Base-by-base conservation (phyloP, 1,140 invertebrate genomes). In the Drosophila pallidifrons region DNA sequence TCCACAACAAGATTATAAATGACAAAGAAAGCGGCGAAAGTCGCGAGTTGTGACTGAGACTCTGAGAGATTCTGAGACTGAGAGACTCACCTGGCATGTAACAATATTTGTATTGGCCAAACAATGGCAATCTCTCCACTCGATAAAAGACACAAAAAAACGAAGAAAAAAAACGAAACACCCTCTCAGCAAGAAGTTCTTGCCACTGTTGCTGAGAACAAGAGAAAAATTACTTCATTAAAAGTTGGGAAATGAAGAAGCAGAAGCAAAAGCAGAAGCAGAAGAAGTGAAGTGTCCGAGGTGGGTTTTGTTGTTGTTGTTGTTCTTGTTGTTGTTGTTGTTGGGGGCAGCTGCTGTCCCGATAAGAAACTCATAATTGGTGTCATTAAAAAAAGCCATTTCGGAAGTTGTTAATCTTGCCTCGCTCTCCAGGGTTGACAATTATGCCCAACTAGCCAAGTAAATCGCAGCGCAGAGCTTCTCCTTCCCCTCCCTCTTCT, bases 321-420 rank as follows among this genome's bases (percentile, higher is more conserved):
- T n/a, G n/a, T n/a, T n/a, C n/a, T n/a, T n/a, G 35, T 38, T 20
- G 46, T 7, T 47, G 6, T 54, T 25, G n/a, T 30, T 52, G 30
- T 46, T 30, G 57, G 43, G 45, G 43, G 45, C 85, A 80, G 85
- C 70, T 89, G 80, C 74, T 80, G 77, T 58, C 41, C 70, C 74
- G 83, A 88, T 88, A 88, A 88, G 85, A 88, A 88, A 88, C 85
- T 88, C 83, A 88, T 88, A 88, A 88, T 88, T 88, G 83, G 80
- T 81, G 83, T 78, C 83, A 88, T 88, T 88, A 88, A 88, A 88
- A 88, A 89, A 88, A 89, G 80, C 70, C 83, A 88, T 88, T 87
- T 88, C 83, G 80, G 80, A 83, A 88, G 83, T 88, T 88, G 80
- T 88, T 88, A 82, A 88, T 88, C 83, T 88, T 88, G 80, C 51